These are phyloP conservation scores for Iguana delicatissima DNA, from an alignment of 2,797 vertebrate species.

Conservation along the genomic window DNA sequence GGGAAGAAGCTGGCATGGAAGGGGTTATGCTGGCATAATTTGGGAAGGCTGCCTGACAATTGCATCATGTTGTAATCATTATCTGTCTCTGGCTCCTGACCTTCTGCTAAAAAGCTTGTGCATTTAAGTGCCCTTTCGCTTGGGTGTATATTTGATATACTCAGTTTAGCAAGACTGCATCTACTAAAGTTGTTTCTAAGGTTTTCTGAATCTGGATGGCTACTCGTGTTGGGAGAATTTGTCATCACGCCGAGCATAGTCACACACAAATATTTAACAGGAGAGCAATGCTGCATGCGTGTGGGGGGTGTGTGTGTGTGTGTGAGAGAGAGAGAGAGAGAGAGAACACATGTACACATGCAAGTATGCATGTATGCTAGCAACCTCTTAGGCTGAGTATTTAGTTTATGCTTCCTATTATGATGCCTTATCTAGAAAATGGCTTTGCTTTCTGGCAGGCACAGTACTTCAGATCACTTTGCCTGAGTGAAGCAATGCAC, in stretches of 20 bases:
- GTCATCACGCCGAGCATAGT: neutral
- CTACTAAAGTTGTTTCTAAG: slow-evolving; percentile 28
- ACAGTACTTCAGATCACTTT: slow-evolving; percentile 31
- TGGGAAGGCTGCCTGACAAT: slow-evolving; percentile 65
- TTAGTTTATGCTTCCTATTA: slow-evolving; percentile 13
- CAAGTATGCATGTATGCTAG: no score
- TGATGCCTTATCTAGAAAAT: slow-evolving; percentile 31
- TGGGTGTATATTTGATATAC: slow-evolving; percentile 62
- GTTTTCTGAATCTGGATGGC: slow-evolving; percentile 52
- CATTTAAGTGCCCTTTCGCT: slow-evolving; percentile 67
- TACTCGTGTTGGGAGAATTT: neutral
- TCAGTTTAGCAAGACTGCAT: slow-evolving; percentile 20
- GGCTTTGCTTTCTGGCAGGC: slow-evolving; percentile 39
- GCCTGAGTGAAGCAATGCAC: neutral
- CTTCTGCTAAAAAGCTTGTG: slow-evolving; percentile 57
- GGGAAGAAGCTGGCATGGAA: slow-evolving; percentile 52
- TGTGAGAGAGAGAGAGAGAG: neutral
- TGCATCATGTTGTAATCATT: slow-evolving; percentile 72
- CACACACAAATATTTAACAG: no score
- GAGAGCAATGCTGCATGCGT: neutral
- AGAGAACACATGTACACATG: neutral
- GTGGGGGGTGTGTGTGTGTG: neutral
- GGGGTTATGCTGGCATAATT: slow-evolving; percentile 56
- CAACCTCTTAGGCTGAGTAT: neutral
- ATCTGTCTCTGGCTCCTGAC: slow-evolving; percentile 69